Evolutionary conservation across 1,140 invertebrate genomes (phyloP).

Genomic region (Tetramorium alpestre): DNA sequence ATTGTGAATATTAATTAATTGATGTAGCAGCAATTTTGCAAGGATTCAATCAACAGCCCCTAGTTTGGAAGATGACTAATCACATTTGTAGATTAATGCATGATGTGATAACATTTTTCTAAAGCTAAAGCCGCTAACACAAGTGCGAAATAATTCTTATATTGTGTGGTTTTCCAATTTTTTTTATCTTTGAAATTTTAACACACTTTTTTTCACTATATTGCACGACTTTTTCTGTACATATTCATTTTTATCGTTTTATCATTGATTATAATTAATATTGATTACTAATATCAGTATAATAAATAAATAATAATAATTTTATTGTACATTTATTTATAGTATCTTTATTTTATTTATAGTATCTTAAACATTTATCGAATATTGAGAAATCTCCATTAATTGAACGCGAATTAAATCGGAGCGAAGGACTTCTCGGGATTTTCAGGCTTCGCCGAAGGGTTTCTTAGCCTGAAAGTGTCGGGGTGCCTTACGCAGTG

Average conservation of each 20-base stretch:
- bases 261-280: constrained; percentile 16
- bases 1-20: not conserved
- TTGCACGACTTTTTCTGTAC: constrained; percentile 26
- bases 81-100: constrained; percentile 21
- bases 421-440: constrained; percentile 20
- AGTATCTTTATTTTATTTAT: not conserved
- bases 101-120: not conserved
- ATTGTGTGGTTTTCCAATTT: not conserved
- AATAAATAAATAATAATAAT: not conserved
- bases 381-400: not conserved
- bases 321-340: not conserved
- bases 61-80: not conserved
- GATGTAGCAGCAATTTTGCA: not conserved
- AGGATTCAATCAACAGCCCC: not conserved
- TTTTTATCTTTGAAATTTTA: not conserved
- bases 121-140: not conserved
- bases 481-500: constrained; percentile 5
- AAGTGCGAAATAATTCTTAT: constrained; percentile 1
- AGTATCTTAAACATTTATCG: not conserved
- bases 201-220: not conserved
- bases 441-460: constrained; percentile 33
- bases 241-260: not conserved
- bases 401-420: constrained; percentile 10
- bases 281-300: not conserved
- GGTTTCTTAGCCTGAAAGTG: constrained; percentile 23